Conservation (phyloP, 2,888 invertebrate genomes). For the Volucella zonaria region DNA sequence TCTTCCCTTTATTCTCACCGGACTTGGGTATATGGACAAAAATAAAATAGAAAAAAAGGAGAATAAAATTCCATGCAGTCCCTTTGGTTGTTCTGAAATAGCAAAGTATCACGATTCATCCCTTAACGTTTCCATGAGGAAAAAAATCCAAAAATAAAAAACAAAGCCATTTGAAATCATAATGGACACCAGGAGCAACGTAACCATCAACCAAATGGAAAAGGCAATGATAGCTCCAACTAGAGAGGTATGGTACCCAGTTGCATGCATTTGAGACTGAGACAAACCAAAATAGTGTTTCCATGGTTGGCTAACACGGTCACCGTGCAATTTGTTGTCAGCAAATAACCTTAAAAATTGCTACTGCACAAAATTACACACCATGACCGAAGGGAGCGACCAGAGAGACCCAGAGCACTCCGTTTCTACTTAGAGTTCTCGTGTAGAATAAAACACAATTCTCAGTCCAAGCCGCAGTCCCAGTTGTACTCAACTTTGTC, state of each 20-base stretch:
- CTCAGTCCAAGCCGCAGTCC: conserved; percentile 47
- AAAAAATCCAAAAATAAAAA: conserved; percentile 1
- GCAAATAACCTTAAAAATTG: conserved; percentile 63
- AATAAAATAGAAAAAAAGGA: background rate
- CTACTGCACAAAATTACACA: conserved; percentile 60
- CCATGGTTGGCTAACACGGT: conserved; percentile 54
- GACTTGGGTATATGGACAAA: background rate
- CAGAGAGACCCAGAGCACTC: background rate
- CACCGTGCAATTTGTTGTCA: conserved; percentile 50
- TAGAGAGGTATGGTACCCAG: background rate
- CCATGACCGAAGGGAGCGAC: conserved; percentile 51
- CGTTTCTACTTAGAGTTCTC: background rate
- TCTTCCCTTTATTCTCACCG: conserved; percentile 2
- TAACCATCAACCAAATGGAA: conserved; percentile 30
- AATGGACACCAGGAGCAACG: conserved; percentile 32
- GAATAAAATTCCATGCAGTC: conserved; percentile 15
- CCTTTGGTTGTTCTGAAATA: background rate
- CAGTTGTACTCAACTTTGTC: conserved; percentile 48
- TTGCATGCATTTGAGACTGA: background rate
- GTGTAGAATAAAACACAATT: conserved; percentile 28
- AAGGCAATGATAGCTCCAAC: conserved; percentile 14
- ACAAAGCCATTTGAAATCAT: conserved; percentile 31
- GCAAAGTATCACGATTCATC: conserved; percentile 7
- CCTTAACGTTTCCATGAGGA: conserved; percentile 6
- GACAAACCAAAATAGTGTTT: conserved; percentile 34